Base-by-base conservation (phyloP, 2,113 vertebrate genomes). In the cattle (Bos taurus) region DNA sequence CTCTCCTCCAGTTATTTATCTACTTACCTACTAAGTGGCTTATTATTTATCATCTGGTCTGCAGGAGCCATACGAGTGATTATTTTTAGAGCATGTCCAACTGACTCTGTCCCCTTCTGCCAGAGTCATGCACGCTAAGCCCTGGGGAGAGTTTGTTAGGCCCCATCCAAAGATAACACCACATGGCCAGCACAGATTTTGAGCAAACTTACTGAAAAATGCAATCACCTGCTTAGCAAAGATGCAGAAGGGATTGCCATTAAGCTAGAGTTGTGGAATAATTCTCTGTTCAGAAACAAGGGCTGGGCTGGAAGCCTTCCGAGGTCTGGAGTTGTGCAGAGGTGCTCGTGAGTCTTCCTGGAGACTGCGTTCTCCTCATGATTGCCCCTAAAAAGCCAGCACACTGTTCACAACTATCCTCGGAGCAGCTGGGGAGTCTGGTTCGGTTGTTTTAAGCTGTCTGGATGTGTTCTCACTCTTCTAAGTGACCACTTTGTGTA, bases 51-150 rank as follows among this genome's bases (percentile, higher is more conserved):
- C 96, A 98, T 98, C 98, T 98, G 97, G 98, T 98, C 98, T 99
- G 99, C 98, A 98, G 97, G 98, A 98, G 98, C 98, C 98, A 99
- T 98, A 97, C 98, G 98, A 98, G 98, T 98, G 98, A 99, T 99
- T 99, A 99, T 99, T 99, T 99, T 99, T 98, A 98, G 98, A 98
- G 98, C 98, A 98, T 97, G 97, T 99, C 98, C 98, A 98, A 98
- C 99, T 97, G 98, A 98, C 98, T 98, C 89, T 98, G 98, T 97
- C 98, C 97, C 98, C 97, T 95, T 96, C 95, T 97, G 97, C 95
- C 98, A 92, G 98, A 96, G 96, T 98, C 98, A 91, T 87, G 94
- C 96, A 98, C 87, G 33, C 97, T 97, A 97, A 98, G 98, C 98
- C 99, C 98, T 97, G 97, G 77, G 97, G 97, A 98, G 95, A 98